Conservation (phyloP, 2,888 invertebrate species). For the Drosophila nigritarsus region DNA sequence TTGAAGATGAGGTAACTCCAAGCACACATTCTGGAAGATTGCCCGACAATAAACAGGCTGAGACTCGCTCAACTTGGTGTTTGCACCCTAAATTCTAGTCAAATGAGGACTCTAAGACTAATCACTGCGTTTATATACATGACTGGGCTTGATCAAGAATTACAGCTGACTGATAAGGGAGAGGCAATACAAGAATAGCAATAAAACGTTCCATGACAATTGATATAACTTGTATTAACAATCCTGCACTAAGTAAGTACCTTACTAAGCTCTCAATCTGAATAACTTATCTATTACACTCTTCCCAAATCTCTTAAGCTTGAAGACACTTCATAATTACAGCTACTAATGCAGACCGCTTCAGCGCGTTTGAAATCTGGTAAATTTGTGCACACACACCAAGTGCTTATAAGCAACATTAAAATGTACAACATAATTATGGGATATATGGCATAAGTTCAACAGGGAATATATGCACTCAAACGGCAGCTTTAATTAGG, state of each 20-base stretch:
- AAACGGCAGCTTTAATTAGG: slow-evolving; percentile 46
- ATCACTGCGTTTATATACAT: background rate
- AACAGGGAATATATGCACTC: slow-evolving; percentile 12
- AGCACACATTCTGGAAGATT: background rate
- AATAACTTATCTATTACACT: background rate
- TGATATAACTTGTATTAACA: background rate
- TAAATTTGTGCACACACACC: background rate
- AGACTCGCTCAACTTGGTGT: background rate
- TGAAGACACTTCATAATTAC: background rate
- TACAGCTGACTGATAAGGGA: background rate
- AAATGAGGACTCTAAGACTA: background rate
- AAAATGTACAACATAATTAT: slow-evolving; percentile 15
- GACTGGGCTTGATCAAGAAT: background rate
- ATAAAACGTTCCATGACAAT: too few species aligned
- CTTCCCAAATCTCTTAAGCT: background rate
- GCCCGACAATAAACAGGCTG: background rate
- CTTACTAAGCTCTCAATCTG: background rate
- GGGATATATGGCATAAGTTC: slow-evolving; percentile 18
- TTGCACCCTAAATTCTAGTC: background rate
- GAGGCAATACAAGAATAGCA: too few species aligned
- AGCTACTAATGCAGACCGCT: background rate
- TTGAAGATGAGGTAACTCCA: background rate
- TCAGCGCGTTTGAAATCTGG: background rate
- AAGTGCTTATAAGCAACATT: slow-evolving; percentile 10
- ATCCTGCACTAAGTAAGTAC: background rate